Evolutionary conservation across 2,113 vertebrate genomes (phyloP).

Genomic region (Colius striatus): DNA sequence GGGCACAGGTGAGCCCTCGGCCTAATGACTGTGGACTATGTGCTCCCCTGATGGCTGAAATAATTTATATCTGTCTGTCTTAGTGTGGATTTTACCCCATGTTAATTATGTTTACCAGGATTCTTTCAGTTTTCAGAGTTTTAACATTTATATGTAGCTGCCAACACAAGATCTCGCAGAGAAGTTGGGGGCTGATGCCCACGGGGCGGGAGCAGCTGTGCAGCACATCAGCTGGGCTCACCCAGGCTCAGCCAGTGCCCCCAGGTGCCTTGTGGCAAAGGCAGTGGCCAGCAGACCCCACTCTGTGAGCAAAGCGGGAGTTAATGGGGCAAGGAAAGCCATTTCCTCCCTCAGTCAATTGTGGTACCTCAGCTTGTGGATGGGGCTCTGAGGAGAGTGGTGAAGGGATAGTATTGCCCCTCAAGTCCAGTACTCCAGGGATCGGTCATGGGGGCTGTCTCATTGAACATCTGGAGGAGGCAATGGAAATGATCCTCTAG

Average conservation of each 20-base stretch:
- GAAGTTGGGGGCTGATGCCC: background rate
- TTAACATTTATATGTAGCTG: background rate
- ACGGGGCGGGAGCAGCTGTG: fast-evolving
- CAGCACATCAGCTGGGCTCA: background rate
- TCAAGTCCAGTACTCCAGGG: background rate
- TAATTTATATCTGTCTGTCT: background rate
- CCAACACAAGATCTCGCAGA: background rate
- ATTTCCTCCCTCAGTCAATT: background rate
- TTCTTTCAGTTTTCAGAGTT: background rate
- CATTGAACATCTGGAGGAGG: background rate
- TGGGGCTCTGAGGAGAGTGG: background rate
- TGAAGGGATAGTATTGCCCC: background rate
- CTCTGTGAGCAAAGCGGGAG: background rate
- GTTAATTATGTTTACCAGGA: background rate
- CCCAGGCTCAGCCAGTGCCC: background rate
- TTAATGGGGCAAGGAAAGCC: background rate
- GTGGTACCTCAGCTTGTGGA: background rate
- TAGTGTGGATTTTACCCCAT: background rate
- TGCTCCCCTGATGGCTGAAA: background rate
- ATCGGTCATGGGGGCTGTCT: fast-evolving
- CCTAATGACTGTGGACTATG: background rate
- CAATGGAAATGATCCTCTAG: background rate
- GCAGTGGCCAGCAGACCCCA: background rate
- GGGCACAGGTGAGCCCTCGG: background rate
- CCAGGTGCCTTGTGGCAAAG: background rate